Evolutionary conservation across 2,113 vertebrate species (phyloP), one percentile per base, ranked within the genome.

Genomic region (Corythaixoides concolor): DNA sequence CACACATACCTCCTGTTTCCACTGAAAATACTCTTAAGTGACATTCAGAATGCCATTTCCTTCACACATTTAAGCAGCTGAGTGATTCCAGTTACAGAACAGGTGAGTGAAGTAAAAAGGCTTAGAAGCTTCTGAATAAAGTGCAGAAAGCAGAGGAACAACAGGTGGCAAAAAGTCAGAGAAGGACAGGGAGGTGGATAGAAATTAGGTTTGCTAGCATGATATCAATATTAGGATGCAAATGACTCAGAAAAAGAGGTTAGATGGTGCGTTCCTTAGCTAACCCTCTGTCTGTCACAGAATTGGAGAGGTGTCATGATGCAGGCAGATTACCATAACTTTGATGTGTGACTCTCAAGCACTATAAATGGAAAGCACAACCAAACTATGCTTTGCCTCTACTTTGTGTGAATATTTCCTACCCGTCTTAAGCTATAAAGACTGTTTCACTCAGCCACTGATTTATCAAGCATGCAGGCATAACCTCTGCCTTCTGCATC

Each of bases 1-100:
- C 62, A 55, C 39, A 64, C 15, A 49, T 14, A 27, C 39, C 49
- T 88, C 63, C n/a, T 77, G 28, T 81, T 89, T 85, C 87, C 72
- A 80, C 52, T 90, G 64, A 39, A 94, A 95, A 26, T 9, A 62
- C 50, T 64, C 70, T 41, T 45, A 26, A 33, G 52, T 91, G 86
- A 87, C 11, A 17, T 66, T 80, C 60, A 73, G 52, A 79, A 95
- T 94, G 62, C 41, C 60, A 94, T 97, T 97, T 80, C 75, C 92
- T 96, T 97, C 69, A 81, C 72, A 67, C 55, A 19, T 75, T 62
- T 88, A 70, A 95, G 94, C 97, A 98, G 97, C 96, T 97, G 96
- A 96, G 82, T 67, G 77, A 86, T 88, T 98, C 94, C 69, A 74
- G 91, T 97, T 98, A 97, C 95, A 89, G 82, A 87, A 67, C 82